Conservation (phyloP, 2,113 vertebrate genomes). For the Poeciliopsis turrubarensis region DNA sequence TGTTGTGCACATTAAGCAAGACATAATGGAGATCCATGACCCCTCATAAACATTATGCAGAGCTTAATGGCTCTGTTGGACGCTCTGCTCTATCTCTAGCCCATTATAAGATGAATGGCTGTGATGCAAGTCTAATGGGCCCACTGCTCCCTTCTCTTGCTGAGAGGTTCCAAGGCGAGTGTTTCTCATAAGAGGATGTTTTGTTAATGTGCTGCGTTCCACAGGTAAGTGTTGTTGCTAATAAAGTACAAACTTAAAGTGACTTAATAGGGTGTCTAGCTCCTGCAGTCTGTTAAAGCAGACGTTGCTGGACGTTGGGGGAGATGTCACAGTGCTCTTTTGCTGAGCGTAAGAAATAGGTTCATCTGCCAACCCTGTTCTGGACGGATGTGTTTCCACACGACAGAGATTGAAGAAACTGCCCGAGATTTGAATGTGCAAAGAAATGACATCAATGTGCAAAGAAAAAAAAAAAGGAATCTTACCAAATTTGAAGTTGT, state of each 20-base stretch:
- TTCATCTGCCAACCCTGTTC: background rate
- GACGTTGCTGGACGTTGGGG: slow-evolving; percentile 23
- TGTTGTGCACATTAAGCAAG: slow-evolving; percentile 66
- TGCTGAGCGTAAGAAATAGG: background rate
- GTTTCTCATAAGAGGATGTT: slow-evolving; percentile 15
- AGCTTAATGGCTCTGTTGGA: slow-evolving; percentile 62
- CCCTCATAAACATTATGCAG: slow-evolving; percentile 67
- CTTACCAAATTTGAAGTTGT: background rate
- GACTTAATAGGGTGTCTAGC: slow-evolving; percentile 30
- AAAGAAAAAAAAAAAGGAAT: background rate
- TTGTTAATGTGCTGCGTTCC: slow-evolving; percentile 13
- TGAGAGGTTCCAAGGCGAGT: slow-evolving; percentile 23
- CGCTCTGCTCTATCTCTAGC: slow-evolving; percentile 61
- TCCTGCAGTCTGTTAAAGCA: slow-evolving; percentile 32
- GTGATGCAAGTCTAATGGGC: slow-evolving; percentile 32
- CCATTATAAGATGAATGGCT: slow-evolving; percentile 48
- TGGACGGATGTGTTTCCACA: background rate
- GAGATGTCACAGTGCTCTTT: too few species aligned
- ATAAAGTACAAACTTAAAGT: slow-evolving; percentile 21
- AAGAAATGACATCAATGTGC: background rate
- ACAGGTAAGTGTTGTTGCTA: slow-evolving; percentile 21
- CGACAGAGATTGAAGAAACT: background rate
- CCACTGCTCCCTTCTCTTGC: slow-evolving; percentile 24
- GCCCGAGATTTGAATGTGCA: background rate
- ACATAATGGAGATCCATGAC: slow-evolving; percentile 66